These are phyloP conservation scores for Oxystoma pomonae DNA, from an alignment of 2,888 invertebrate genomes.

Conservation along the genomic window DNA sequence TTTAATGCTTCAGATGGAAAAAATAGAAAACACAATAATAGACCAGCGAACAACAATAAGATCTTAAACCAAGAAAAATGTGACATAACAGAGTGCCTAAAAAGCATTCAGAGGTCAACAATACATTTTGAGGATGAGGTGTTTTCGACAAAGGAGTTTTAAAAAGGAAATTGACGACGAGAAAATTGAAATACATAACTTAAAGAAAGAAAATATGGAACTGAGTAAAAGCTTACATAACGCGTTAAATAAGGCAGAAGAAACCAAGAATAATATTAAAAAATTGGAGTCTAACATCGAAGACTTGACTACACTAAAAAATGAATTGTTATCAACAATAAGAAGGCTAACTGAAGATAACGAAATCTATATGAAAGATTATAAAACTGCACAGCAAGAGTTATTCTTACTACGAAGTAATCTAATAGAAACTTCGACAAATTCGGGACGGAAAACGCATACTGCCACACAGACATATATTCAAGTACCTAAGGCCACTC, in stretches of 20 bases:
- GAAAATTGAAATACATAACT: background rate
- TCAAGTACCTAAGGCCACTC: background rate
- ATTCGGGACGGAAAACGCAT: background rate
- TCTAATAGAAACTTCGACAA: background rate
- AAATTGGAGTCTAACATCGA: background rate
- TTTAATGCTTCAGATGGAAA: too few species aligned
- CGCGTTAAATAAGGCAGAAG: background rate
- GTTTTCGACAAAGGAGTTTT: background rate
- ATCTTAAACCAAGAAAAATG: background rate
- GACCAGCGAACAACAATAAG: background rate
- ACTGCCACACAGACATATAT: background rate
- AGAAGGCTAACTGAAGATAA: background rate
- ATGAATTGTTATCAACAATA: background rate
- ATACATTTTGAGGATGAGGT: background rate
- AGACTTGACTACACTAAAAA: background rate
- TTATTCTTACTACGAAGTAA: background rate
- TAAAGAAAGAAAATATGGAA: background rate
- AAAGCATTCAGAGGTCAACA: background rate
- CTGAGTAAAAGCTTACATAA: background rate
- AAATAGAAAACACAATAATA: background rate
- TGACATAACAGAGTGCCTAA: background rate
- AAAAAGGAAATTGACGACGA: background rate
- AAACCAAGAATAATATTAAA: background rate
- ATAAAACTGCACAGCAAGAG: background rate
- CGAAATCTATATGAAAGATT: background rate